A percentile compares a stretch with the other conserved stretches of the same genome.
phyloP scores from a whole-genome alignment of 1,140 invertebrate species.

The Adoxophyes honmai region DNA sequence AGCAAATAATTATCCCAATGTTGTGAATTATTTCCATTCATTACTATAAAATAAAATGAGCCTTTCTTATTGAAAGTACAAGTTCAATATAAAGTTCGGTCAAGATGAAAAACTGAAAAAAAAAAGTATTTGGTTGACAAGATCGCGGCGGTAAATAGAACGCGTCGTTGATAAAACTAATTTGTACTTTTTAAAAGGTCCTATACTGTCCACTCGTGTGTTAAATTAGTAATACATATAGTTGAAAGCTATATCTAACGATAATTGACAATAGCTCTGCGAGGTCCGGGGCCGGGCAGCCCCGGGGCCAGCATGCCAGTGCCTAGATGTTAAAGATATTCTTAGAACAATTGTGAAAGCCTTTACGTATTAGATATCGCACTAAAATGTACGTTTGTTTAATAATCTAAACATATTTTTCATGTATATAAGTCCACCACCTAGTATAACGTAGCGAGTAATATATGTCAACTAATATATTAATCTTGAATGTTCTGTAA shows the following conservation, averaged over 20 bases:
- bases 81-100: too few species aligned
- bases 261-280: conserved; percentile 8
- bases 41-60: background rate
- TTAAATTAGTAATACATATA: conserved; percentile 10
- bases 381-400: conserved; percentile 8
- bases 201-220: background rate
- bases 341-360: background rate
- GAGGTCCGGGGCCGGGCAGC: background rate
- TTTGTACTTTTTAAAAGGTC: too few species aligned
- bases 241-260: background rate
- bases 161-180: too few species aligned
- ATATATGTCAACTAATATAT: background rate
- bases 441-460: conserved; percentile 1
- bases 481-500: conserved; percentile 1
- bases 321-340: conserved; percentile 9
- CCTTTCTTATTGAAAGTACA: too few species aligned
- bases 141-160: too few species aligned
- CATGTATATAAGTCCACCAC: background rate
- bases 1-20: conserved; percentile 2
- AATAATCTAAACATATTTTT: background rate
- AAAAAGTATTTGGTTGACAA: too few species aligned
- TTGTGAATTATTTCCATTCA: conserved; percentile 11
- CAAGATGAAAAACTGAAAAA: too few species aligned
- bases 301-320: background rate
- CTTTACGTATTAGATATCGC: conserved; percentile 6